These are phyloP conservation scores for Acrocephalus scirpaceus DNA, from an alignment of 2,797 vertebrate species.

Conservation along the genomic window DNA sequence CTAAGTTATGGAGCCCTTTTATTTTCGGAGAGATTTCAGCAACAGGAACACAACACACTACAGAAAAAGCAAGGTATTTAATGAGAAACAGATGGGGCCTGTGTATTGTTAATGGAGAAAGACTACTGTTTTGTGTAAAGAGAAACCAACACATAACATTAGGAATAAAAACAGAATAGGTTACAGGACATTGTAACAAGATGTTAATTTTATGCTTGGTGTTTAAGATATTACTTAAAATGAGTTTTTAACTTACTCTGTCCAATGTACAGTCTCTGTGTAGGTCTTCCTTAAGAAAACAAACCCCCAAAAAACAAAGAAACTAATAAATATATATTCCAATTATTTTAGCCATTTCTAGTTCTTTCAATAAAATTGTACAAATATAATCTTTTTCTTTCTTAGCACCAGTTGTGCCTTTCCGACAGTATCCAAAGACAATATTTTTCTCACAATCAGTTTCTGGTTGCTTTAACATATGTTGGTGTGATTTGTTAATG, in stretches of 20 bases:
- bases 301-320: rapidly evolving
- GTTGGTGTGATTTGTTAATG: constrained; percentile 26
- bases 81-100: constrained; percentile 61
- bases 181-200: constrained; percentile 2
- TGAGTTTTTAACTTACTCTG: not conserved
- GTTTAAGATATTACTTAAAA: not conserved
- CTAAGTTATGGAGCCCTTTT: not conserved
- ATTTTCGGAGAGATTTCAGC: not conserved
- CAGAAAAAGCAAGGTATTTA: constrained; percentile 1
- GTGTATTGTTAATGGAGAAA: constrained; percentile 8
- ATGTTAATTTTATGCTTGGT: not conserved
- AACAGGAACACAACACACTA: not conserved
- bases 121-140: constrained; percentile 54
- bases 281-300: not conserved
- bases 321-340: not conserved
- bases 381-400: not conserved
- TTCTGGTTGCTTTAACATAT: constrained; percentile 9
- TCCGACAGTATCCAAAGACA: not conserved
- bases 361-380: not conserved
- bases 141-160: not conserved
- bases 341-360: not conserved
- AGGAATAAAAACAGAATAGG: not conserved
- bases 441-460: constrained; percentile 2
- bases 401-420: not conserved
- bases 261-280: not conserved